phyloP scores from a whole-genome alignment of 2,888 invertebrate genomes.

The Leptothorax acervorum region DNA sequence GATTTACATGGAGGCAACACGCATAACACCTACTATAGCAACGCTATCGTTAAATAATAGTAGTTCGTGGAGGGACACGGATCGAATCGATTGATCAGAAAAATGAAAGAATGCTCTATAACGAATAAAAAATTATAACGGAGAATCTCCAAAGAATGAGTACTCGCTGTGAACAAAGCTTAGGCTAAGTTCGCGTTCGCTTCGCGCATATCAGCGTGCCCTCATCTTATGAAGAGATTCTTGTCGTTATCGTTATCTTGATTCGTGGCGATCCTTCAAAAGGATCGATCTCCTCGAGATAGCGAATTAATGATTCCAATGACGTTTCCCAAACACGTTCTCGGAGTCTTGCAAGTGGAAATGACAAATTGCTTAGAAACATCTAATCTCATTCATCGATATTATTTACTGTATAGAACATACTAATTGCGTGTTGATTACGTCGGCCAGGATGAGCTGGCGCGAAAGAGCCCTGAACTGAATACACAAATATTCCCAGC shows the following conservation, averaged over 20 bases:
- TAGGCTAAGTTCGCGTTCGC: conserved; percentile 84
- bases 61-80: background rate
- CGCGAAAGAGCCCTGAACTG: conserved; percentile 20
- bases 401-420: background rate
- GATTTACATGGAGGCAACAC: background rate
- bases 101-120: background rate
- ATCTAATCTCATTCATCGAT: background rate
- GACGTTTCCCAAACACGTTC: conserved; percentile 5
- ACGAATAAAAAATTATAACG: conserved; percentile 2
- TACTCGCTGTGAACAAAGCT: conserved; percentile 82
- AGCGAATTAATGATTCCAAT: background rate
- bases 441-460: background rate
- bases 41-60: background rate
- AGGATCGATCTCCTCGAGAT: conserved; percentile 10
- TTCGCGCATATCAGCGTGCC: conserved; percentile 80
- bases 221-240: background rate
- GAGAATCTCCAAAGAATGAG: conserved; percentile 81
- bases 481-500: conserved; percentile 26
- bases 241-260: conserved; percentile 21
- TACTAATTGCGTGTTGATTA: conserved; percentile 29
- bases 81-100: conserved; percentile 32
- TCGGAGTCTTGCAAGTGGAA: conserved; percentile 56
- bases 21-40: background rate
- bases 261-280: background rate
- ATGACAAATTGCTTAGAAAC: background rate